Conservation (phyloP, 2,113 vertebrate species). For the Calyptomena viridis region DNA sequence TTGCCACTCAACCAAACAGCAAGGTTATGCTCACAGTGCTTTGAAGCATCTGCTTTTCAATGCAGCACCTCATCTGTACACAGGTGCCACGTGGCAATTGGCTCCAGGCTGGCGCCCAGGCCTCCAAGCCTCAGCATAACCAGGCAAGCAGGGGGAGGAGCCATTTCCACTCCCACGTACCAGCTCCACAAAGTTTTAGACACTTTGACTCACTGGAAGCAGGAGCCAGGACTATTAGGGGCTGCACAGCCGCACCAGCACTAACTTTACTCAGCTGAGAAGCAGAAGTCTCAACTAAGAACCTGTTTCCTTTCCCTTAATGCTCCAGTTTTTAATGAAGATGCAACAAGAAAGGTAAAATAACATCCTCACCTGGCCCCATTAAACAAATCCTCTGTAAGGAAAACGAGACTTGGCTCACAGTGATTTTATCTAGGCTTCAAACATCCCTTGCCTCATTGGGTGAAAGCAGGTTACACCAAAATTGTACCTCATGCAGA, state of each 20-base stretch:
- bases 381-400: neutral
- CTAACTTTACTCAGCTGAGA: neutral
- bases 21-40: neutral
- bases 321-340: neutral
- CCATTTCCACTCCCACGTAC: neutral
- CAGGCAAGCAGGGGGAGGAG: neutral
- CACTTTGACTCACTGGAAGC: neutral
- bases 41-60: neutral
- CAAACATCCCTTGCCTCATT: accelerated
- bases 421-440: neutral
- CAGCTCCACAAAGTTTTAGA: neutral
- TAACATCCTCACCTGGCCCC: neutral
- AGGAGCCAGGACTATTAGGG: neutral
- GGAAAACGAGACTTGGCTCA: neutral
- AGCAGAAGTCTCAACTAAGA: neutral
- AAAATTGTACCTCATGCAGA: neutral
- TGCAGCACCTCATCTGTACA: neutral
- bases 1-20: neutral
- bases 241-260: neutral
- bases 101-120: neutral
- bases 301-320: neutral
- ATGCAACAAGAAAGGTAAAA: neutral
- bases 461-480: neutral
- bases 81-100: neutral
- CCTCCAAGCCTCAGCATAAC: neutral